Evolutionary conservation across 2,888 invertebrate species (phyloP).

Genomic region (Amblyjoppa proteus): DNA sequence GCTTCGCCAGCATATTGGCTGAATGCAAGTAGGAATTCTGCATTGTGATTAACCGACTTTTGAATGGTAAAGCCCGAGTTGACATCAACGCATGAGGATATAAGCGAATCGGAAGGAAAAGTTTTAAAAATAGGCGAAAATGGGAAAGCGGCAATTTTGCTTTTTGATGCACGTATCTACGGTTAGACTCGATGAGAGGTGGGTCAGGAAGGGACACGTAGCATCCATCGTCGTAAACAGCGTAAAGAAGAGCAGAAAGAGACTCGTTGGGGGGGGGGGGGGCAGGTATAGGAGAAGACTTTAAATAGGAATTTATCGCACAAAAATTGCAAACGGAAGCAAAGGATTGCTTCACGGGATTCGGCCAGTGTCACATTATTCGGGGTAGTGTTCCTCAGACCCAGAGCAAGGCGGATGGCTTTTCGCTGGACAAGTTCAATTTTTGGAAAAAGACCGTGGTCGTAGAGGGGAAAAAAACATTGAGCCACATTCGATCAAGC

Average conservation of each 20-base stretch:
- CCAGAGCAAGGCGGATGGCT: constrained; percentile 41
- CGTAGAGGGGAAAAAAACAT: not conserved
- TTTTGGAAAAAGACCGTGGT: not conserved
- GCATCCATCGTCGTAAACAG: no score
- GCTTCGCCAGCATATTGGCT: no score
- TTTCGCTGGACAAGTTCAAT: constrained; percentile 23
- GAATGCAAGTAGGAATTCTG: not conserved
- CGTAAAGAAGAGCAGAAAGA: not conserved
- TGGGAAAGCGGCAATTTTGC: not conserved
- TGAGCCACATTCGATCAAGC: constrained; percentile 51
- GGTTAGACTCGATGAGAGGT: not conserved
- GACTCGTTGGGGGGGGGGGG: not conserved
- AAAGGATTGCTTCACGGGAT: not conserved
- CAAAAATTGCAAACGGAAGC: not conserved
- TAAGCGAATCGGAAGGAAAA: not conserved
- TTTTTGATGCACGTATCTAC: not conserved
- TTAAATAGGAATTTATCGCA: not conserved
- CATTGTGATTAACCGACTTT: not conserved
- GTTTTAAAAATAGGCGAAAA: not conserved
- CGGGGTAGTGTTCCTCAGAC: constrained; percentile 40
- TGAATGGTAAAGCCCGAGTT: not conserved
- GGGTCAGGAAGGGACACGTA: not conserved
- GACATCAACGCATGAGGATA: not conserved
- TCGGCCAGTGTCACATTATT: constrained; percentile 39
- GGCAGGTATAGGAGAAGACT: not conserved